phyloP scores from a whole-genome alignment of 2,888 invertebrate genomes.

The Acronicta aceris region DNA sequence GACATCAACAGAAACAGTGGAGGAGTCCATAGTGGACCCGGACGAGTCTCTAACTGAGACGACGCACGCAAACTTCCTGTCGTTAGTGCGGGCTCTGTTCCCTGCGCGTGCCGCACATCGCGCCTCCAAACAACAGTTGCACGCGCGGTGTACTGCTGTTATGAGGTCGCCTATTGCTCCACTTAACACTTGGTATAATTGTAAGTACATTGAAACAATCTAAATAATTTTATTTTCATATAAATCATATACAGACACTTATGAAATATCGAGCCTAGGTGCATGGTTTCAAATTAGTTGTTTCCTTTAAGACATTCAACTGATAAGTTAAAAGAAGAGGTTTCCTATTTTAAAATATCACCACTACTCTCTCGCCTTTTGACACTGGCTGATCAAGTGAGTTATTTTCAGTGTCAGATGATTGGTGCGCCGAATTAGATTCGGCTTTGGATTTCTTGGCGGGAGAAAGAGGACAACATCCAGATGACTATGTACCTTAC shows the following conservation, averaged over 20 bases:
- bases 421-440: conserved; percentile 93
- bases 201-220: conserved; percentile 68
- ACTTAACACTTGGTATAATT: conserved; percentile 94
- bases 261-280: too few relatives aligned
- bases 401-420: conserved; percentile 86
- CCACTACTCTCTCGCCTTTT: background rate
- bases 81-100: conserved; percentile 95
- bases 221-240: too few relatives aligned
- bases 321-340: background rate
- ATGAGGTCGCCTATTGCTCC: conserved; percentile 94
- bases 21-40: conserved; percentile 61
- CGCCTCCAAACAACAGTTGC: conserved; percentile 93
- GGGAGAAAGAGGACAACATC: conserved; percentile 94
- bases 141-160: conserved; percentile 92
- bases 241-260: too few relatives aligned
- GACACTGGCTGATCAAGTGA: background rate
- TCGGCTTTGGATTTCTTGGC: conserved; percentile 95
- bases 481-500: conserved; percentile 96
- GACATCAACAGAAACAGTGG: conserved; percentile 63
- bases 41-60: conserved; percentile 92
- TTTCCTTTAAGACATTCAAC: background rate
- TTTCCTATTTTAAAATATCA: background rate
- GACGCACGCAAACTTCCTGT: conserved; percentile 95
- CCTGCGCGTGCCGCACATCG: conserved; percentile 95
- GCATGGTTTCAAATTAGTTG: too few relatives aligned